Conservation (phyloP, 2,888 invertebrate species). For the Ethmia dodecea region DNA sequence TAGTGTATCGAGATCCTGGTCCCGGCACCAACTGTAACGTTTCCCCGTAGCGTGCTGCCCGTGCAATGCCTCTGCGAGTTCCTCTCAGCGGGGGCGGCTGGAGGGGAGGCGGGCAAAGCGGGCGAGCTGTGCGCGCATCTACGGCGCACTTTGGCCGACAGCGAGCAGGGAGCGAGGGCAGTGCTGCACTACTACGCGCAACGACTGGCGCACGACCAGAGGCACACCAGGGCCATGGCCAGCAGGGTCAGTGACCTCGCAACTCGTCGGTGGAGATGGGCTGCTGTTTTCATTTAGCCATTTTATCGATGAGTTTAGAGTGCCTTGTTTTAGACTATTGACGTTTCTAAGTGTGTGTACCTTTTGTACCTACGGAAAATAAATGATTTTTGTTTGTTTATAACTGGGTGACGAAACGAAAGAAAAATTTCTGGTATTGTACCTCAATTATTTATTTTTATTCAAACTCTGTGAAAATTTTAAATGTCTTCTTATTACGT, state of each 20-base stretch:
- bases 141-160: constrained; percentile 69
- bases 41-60: constrained; percentile 85
- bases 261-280: neutral
- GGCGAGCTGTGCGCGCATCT: constrained; percentile 83
- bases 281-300: neutral
- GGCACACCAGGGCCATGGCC: constrained; percentile 86
- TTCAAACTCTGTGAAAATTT: too few species aligned
- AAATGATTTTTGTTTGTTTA: too few species aligned
- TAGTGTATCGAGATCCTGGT: too few species aligned
- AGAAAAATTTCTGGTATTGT: too few species aligned
- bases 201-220: constrained; percentile 88
- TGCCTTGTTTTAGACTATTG: too few species aligned
- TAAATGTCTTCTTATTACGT: too few species aligned
- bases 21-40: neutral
- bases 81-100: constrained; percentile 81
- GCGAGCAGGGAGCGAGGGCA: constrained; percentile 83
- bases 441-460: too few species aligned
- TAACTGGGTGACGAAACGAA: too few species aligned
- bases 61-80: constrained; percentile 99
- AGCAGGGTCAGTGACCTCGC: constrained; percentile 65
- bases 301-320: too few species aligned
- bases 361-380: too few species aligned
- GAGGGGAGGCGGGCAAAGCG: constrained; percentile 52
- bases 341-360: too few species aligned
- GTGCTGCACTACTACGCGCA: constrained; percentile 93